Base-by-base conservation (phyloP, 1,140 invertebrate genomes). In the Leptopilina clavipes region DNA sequence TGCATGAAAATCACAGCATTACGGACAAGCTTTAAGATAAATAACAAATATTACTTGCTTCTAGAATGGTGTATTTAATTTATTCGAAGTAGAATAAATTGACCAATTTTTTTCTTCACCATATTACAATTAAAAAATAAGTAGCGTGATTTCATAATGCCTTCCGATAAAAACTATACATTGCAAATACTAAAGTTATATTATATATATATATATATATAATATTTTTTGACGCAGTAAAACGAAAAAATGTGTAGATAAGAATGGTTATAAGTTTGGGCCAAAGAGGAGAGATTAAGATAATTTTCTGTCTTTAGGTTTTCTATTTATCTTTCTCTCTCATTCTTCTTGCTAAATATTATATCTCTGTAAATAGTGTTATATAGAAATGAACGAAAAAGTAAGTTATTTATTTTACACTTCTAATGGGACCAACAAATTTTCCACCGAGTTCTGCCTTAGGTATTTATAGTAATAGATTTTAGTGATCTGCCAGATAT, bases 381-480 rank as follows among this genome's bases (percentile, higher is more conserved):
- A 84, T 82, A 83, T 87, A 86, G 79, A 77, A 83, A 81, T 74
- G 77, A 75, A 79, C 73, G 70, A 81, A 76, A 74, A 79, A 82
- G 79, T 80, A 82, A 80, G 86, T 72, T 88, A 89, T 89, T 88
- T 88, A 89, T 89, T 87, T 85, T 83, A 82, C 76, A 84, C 43
- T 81, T 78, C 19, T 79, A 78, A 79, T 85, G 86, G 83, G 88
- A 90, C 87, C 90, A 90, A 89, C 85, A 85, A 86, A 90, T 80
- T 89, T 91, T 91, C 89, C 90, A 91, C 89, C 90, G 89, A 91
- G 88, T 89, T 90, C 83, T 90, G 85, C 87, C 85, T 87, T 90
- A 89, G 85, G 83, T 43, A 74, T 31, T 25, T 22, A 25, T 59
- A 59, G 12, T 14, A 70, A 76, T 90, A 90, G 86, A 87, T 85